phyloP scores from a whole-genome alignment of 2,797 vertebrate genomes.

The Arremon aurantiirostris region DNA sequence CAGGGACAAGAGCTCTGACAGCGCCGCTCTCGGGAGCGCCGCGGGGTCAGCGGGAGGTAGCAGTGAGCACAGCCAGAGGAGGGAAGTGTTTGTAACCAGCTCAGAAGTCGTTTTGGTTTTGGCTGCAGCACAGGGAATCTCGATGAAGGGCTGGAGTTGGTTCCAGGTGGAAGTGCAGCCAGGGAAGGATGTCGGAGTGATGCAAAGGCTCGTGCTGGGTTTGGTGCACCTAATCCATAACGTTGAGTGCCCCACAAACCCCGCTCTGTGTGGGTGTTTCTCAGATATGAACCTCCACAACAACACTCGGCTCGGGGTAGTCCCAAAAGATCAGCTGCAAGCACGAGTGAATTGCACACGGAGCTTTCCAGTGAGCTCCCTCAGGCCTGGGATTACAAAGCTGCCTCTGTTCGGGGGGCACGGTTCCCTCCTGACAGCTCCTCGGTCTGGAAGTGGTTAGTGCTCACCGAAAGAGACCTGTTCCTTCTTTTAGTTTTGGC shows the following conservation, averaged over 20 bases:
- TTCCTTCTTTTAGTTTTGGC: not conserved
- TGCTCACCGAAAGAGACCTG: not conserved
- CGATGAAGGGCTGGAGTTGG: not conserved
- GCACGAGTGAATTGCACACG: rapidly evolving
- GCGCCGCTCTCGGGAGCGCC: rapidly evolving
- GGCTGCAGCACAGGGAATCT: not conserved
- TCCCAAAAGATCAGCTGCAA: not conserved
- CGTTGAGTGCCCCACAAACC: not conserved
- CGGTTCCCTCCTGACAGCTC: not conserved
- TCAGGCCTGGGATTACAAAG: not conserved
- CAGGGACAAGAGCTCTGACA: not conserved
- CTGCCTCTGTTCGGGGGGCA: not conserved
- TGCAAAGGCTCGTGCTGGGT: not conserved
- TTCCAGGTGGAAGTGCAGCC: not conserved
- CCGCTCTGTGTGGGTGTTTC: rapidly evolving
- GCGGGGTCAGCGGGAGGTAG: not conserved
- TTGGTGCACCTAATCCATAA: not conserved
- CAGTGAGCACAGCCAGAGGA: not conserved
- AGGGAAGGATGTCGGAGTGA: rapidly evolving
- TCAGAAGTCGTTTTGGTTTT: not conserved
- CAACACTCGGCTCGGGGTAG: rapidly evolving
- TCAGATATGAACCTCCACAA: not conserved
- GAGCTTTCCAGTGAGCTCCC: not conserved
- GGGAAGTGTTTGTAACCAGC: rapidly evolving
- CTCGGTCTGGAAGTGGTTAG: not conserved